Percentiles rank a stretch among this genome's conserved stretches.
These are phyloP conservation scores for Pyrgilauda ruficollis DNA, from an alignment of 2,113 vertebrate species.

Conservation along the genomic window DNA sequence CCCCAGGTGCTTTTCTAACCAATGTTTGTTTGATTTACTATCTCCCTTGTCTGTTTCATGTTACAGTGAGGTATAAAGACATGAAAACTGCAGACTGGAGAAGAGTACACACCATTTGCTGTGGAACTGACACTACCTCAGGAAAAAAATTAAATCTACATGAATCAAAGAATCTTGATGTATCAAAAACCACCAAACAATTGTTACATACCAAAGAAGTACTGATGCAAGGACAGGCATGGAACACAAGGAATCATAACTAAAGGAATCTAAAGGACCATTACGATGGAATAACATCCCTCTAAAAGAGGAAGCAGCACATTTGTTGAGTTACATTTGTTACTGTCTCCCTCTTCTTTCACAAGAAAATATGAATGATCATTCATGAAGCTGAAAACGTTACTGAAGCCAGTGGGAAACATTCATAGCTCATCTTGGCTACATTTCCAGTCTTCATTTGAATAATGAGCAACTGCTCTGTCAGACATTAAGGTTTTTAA, in stretches of 20 bases:
- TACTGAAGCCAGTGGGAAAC: slow-evolving; percentile 31
- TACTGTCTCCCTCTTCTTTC: slow-evolving; percentile 10
- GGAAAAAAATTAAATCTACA: neutral
- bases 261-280: neutral
- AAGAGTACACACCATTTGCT: neutral
- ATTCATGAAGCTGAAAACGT: neutral
- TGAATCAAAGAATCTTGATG: neutral
- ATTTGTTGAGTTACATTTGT: neutral
- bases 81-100: neutral
- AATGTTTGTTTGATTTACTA: neutral
- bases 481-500: slow-evolving; percentile 48
- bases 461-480: slow-evolving; percentile 57
- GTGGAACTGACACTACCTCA: neutral
- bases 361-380: slow-evolving; percentile 47
- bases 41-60: neutral
- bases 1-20: neutral
- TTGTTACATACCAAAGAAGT: neutral
- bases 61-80: neutral
- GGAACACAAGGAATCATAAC: neutral
- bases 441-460: slow-evolving; percentile 1
- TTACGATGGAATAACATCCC: neutral
- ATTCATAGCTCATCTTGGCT: slow-evolving; percentile 53
- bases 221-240: neutral
- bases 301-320: neutral
- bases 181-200: neutral